Percentiles rank a stretch among this genome's conserved stretches.
phyloP scores from a whole-genome alignment of 2,797 vertebrate species.

The Cyclura pinguis region DNA sequence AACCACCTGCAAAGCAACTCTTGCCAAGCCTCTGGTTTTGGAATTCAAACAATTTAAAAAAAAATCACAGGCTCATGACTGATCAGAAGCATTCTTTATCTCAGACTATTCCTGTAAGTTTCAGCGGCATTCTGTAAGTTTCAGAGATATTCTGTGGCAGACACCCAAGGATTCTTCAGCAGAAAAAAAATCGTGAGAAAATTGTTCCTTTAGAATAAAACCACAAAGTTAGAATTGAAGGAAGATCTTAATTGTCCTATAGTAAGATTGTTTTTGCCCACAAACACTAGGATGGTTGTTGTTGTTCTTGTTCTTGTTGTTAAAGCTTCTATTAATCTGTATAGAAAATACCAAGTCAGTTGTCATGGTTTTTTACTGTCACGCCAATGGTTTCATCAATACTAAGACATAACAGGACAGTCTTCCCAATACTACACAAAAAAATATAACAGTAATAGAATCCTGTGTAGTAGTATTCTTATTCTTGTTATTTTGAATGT shows the following conservation, averaged over 20 bases:
- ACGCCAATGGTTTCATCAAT: neutral
- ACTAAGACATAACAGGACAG: neutral
- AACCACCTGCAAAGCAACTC: neutral
- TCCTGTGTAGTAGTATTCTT: neutral
- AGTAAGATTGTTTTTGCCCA: neutral
- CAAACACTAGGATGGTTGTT: neutral
- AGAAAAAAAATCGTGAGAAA: neutral
- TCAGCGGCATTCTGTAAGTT: neutral
- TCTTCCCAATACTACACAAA: neutral
- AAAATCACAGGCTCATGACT: neutral
- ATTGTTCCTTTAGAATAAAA: neutral
- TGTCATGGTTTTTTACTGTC: neutral
- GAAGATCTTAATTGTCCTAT: neutral
- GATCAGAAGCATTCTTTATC: neutral
- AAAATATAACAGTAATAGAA: neutral
- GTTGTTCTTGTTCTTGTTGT: neutral
- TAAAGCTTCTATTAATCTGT: neutral
- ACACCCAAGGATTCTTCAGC: neutral
- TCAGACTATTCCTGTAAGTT: neutral
- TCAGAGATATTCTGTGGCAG: neutral
- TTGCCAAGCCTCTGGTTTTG: neutral
- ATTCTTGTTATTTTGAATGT: neutral
- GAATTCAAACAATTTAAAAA: neutral
- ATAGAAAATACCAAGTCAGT: neutral
- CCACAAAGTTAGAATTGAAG: neutral